phyloP scores from a whole-genome alignment of 1,140 invertebrate species.

The Cyrtorhinus lividipennis region DNA sequence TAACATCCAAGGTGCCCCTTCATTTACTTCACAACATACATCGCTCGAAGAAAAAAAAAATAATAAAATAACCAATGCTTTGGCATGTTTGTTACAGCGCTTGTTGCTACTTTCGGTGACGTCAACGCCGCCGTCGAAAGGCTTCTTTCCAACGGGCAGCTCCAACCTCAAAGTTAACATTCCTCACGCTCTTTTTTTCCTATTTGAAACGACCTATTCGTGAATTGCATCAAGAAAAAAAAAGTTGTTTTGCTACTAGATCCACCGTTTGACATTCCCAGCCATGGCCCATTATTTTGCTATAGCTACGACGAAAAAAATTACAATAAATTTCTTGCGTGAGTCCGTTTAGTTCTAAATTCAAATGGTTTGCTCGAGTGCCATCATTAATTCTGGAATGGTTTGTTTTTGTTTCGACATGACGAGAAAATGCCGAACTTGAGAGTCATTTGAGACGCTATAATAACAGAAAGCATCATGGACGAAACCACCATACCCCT shows the following conservation, averaged over 20 bases:
- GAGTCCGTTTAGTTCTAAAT: too few species aligned
- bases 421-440: too few species aligned
- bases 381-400: too few species aligned
- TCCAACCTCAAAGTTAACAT: constrained; percentile 66
- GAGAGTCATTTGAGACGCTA: too few species aligned
- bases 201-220: background rate
- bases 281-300: background rate
- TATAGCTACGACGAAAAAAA: background rate
- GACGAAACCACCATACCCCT: too few species aligned
- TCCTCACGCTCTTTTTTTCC: constrained; percentile 18
- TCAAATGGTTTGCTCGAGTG: too few species aligned
- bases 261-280: constrained; percentile 1
- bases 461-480: too few species aligned
- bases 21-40: constrained; percentile 14
- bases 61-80: too few species aligned
- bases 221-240: constrained; percentile 3
- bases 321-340: too few species aligned
- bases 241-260: background rate
- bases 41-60: too few species aligned
- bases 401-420: too few species aligned
- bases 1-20: constrained; percentile 82
- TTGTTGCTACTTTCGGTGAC: constrained; percentile 92
- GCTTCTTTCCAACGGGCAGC: constrained; percentile 64
- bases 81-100: too few species aligned
- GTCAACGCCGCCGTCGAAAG: constrained; percentile 94